Percentiles rank a stretch among this genome's conserved stretches.
phyloP scores from a whole-genome alignment of 2,888 invertebrate genomes.

The Epinotia bilunana region DNA sequence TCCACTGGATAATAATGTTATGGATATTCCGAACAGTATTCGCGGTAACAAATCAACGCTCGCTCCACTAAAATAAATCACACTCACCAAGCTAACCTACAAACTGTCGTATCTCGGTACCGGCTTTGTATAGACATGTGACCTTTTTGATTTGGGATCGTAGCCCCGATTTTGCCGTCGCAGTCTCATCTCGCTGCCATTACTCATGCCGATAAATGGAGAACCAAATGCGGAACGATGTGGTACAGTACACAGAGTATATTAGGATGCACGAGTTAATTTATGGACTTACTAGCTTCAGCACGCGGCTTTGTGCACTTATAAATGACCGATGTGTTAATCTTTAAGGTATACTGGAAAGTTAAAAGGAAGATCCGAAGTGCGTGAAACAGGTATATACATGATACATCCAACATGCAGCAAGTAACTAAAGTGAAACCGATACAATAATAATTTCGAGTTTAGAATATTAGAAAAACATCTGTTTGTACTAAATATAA shows the following conservation, averaged over 20 bases:
- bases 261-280: constrained; percentile 2
- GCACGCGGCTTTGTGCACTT: no score
- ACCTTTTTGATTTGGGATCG: background rate
- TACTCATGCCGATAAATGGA: constrained; percentile 26
- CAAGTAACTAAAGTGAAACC: no score
- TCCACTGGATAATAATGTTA: constrained; percentile 11
- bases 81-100: background rate
- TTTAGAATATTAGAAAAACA: no score
- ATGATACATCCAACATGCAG: no score
- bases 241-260: constrained; percentile 1
- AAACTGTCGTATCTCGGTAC: background rate
- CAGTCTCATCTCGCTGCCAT: constrained; percentile 23
- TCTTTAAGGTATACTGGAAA: no score
- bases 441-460: no score
- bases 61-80: constrained; percentile 11
- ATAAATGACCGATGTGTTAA: no score
- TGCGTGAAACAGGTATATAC: no score
- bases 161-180: background rate
- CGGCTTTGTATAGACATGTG: background rate
- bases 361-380: no score
- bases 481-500: no score
- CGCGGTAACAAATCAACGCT: constrained; percentile 29
- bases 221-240: constrained; percentile 14
- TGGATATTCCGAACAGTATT: constrained; percentile 7
- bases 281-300: background rate